phyloP scores from a whole-genome alignment of 1,140 invertebrate genomes.

The Heliconius hermathena region DNA sequence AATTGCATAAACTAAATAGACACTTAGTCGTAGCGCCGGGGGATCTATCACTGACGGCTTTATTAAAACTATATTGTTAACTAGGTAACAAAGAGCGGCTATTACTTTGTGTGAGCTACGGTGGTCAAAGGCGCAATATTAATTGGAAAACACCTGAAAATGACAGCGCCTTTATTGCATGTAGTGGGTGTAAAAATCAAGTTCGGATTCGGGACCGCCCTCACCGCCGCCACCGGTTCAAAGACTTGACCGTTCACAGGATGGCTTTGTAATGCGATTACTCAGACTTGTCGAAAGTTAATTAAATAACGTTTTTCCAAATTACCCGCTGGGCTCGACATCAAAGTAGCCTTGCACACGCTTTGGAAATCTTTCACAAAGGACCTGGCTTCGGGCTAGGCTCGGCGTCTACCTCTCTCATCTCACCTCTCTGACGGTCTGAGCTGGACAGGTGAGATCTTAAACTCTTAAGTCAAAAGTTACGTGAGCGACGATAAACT shows the following conservation, averaged over 20 bases:
- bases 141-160: constrained; percentile 78
- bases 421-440: constrained; percentile 52
- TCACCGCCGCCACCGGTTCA: constrained; percentile 55
- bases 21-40: constrained; percentile 30
- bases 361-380: constrained; percentile 76
- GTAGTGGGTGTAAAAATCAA: constrained; percentile 76
- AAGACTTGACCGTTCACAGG: constrained; percentile 72
- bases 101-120: constrained; percentile 55
- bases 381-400: constrained; percentile 65
- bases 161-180: constrained; percentile 76
- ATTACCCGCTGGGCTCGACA: constrained; percentile 73
- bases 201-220: constrained; percentile 46
- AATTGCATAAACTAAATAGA: constrained; percentile 25
- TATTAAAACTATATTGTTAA: constrained; percentile 65
- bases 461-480: constrained; percentile 60
- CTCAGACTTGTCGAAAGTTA: constrained; percentile 79
- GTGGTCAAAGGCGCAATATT: constrained; percentile 76
- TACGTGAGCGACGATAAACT: constrained; percentile 39
- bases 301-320: constrained; percentile 81
- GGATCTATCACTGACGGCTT: constrained; percentile 58
- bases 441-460: constrained; percentile 64
- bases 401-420: constrained; percentile 57
- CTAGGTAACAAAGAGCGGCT: constrained; percentile 63
- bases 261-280: constrained; percentile 80
- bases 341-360: constrained; percentile 69